Evolutionary conservation across 2,888 invertebrate species (phyloP), one percentile per base, ranked within the genome.

Genomic region (Julus scanicus): DNA sequence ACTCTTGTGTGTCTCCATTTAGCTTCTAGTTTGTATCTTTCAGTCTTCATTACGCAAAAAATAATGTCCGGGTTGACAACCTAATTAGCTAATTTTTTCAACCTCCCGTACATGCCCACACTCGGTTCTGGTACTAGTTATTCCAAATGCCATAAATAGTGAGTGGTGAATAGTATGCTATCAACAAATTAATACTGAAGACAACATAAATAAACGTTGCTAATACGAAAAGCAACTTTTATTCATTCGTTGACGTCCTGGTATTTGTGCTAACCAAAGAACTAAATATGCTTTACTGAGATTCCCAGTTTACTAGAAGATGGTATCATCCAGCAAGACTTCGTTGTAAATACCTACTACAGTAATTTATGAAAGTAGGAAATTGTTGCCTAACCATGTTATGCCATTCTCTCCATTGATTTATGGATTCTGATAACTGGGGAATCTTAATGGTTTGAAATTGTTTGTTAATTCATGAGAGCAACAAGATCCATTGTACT

Each of bases 11-110:
- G 71, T 71, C 71, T 71, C 71, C 71, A 71, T 71, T 71, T 71
- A 71, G n/a, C 71, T 71, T 71, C 71, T 71, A 71, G 71, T 29
- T 71, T 71, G 29, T 71, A 71, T 20, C 71, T 71, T 20, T 71
- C 71, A 11, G 71, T 71, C 71, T 71, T 71, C 71, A 71, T 71
- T 71, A 71, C 8, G 71, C 71, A 71, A 20, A 71, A 71, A 71
- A 71, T 71, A 71, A 71, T 71, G 63, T 71, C 71, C 71, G 71
- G 71, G 71, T 71, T 71, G 71, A 71, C 71, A 71, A 71, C 71
- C 71, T 71, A 71, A 71, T 71, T 71, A 71, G 71, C 71, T 71
- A 71, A 17, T 63, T 71, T 71, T 71, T 71, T 71, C 71, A 71
- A 71, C 71, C 71, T 71, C 71, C 71, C 29, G 20, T 71, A 11